Base-by-base conservation (phyloP, 2,888 invertebrate genomes). In the Acronicta leporina region DNA sequence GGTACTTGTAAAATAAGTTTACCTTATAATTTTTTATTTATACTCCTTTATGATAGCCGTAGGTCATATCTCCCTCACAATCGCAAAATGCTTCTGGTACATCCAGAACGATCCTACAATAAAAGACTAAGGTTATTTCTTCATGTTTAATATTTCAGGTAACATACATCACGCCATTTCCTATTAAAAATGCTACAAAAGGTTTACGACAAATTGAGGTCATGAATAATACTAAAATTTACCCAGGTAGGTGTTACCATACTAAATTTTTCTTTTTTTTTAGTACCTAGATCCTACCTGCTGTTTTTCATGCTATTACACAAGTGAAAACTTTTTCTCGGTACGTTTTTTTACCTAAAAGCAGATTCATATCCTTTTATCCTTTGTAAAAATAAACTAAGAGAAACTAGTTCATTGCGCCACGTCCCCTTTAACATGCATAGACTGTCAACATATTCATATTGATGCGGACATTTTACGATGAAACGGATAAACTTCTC, bases 401-500 rank as follows among this genome's bases (percentile, higher is more conserved):
- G 15, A 16, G 48, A 48, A 55, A 47, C 41, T 7, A 27, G 30
- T 9, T 44, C n/a, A 25, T 5, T 1, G 14, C 2, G n/a, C 13
- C 1, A 11, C 33, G 5, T 38, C 9, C 54, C 27, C 27, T 11
- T 14, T 35, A 43, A 35, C 47, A 38, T 47, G 38, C 27, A 15
- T 27, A 16, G 11, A 1, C 35, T n/a, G 44, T 33, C 15, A 20
- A 42, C 38, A 27, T 38, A 16, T 68, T 46, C 46, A 63, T 63
- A 70, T 68, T 41, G 27, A 64, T 35, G 41, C 11, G 5, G 16
- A 50, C 20, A 47, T 50, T 54, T 57, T 54, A 50, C 44, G 6
- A n/a, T 50, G 30, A 54, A 69, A 63, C 45, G 52, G 45, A 41
- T 30, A 6, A 68, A 70, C 50, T 68, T 57, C 10, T n/a, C 15